phyloP scores from a whole-genome alignment of 2,888 invertebrate species.

The Drosophila flavopinicola region DNA sequence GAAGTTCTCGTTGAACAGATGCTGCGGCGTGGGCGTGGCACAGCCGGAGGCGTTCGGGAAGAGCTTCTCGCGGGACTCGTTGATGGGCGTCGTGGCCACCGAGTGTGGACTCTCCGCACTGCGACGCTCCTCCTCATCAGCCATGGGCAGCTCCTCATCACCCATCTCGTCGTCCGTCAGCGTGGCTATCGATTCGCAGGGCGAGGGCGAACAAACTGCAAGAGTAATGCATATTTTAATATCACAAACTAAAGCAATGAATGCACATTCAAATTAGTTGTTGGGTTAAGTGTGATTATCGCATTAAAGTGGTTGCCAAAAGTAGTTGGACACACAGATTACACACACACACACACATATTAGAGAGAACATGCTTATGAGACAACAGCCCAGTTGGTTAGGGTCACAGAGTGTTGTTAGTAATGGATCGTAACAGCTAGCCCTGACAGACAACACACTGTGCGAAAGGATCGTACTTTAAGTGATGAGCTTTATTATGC shows the following conservation, averaged over 20 bases:
- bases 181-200: slow-evolving; percentile 90
- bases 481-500: slow-evolving; percentile 19
- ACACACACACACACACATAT: slow-evolving; percentile 16
- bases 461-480: slow-evolving; percentile 7
- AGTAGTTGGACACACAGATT: not conserved
- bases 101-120: slow-evolving; percentile 62
- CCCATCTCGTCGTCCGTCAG: slow-evolving; percentile 86
- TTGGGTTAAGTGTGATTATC: slow-evolving; percentile 23
- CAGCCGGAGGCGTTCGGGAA: slow-evolving; percentile 74
- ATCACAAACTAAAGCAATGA: not conserved
- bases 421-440: slow-evolving; percentile 30
- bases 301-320: slow-evolving; percentile 4
- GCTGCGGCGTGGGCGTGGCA: slow-evolving; percentile 70
- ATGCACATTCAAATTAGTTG: slow-evolving; percentile 37
- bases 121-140: slow-evolving; percentile 58
- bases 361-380: slow-evolving; percentile 47
- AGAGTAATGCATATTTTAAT: slow-evolving; percentile 70
- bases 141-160: slow-evolving; percentile 25
- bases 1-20: slow-evolving; percentile 72
- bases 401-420: slow-evolving; percentile 32
- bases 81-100: slow-evolving; percentile 78
- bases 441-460: slow-evolving; percentile 60
- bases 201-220: slow-evolving; percentile 91
- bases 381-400: slow-evolving; percentile 19
- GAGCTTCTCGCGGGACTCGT: slow-evolving; percentile 83